These are phyloP conservation scores for Hesperophylax magnus DNA, from an alignment of 1,140 invertebrate genomes.

Conservation along the genomic window DNA sequence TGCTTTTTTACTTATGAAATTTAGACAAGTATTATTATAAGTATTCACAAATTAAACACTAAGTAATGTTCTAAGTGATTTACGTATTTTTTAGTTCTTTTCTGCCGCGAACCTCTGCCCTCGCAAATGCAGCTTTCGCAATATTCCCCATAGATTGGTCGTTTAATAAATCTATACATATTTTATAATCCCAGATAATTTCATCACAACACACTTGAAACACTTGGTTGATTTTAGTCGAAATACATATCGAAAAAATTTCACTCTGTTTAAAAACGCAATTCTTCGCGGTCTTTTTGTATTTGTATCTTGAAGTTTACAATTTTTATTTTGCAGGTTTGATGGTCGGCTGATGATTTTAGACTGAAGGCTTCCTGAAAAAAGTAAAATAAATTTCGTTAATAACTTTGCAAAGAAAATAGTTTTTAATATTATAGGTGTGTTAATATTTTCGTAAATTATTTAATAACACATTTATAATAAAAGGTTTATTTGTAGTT, in stretches of 20 bases:
- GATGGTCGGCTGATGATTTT: not conserved
- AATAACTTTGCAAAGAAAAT: not conserved
- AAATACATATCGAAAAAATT: not conserved
- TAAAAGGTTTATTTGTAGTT: no score
- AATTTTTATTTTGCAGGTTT: no score
- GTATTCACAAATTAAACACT: not conserved
- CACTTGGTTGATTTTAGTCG: no score
- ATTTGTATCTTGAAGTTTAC: no score
- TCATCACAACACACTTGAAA: not conserved
- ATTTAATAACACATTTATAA: no score
- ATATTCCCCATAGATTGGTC: not conserved
- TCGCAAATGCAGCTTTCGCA: not conserved
- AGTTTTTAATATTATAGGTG: no score
- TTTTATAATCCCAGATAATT: not conserved
- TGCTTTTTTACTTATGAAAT: no score
- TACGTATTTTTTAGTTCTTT: constrained; percentile 14
- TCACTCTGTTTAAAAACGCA: not conserved
- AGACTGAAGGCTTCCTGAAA: not conserved
- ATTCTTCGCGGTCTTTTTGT: not conserved
- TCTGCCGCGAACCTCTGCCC: constrained; percentile 1
- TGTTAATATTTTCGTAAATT: no score
- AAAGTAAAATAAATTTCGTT: not conserved
- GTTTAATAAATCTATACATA: constrained; percentile 1
- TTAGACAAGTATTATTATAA: no score
- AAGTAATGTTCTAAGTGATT: not conserved